Percentiles rank a stretch among this genome's conserved stretches.
Evolutionary conservation across 2,797 vertebrate species (phyloP).

Genomic region (Botia almorhae): DNA sequence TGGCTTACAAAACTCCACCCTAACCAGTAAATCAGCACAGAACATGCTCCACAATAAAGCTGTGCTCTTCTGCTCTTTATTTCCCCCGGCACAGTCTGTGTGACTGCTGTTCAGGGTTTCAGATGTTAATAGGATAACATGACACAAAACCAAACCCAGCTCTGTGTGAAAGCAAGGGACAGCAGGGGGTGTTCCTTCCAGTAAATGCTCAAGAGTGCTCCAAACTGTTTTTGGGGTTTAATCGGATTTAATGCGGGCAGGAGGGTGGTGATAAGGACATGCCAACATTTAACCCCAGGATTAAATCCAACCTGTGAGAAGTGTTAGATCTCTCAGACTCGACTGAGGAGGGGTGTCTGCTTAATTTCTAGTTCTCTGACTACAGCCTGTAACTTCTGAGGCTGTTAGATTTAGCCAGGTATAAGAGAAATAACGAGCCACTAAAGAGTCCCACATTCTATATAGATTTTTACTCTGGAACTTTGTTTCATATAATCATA

Average conservation of each 20-base stretch:
- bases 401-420: conserved; percentile 48
- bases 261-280: conserved; percentile 37
- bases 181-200: conserved; percentile 39
- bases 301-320: conserved; percentile 10
- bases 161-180: conserved; percentile 41
- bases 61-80: background rate
- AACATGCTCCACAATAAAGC: conserved; percentile 9
- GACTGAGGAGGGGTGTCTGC: background rate
- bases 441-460: conserved; percentile 4
- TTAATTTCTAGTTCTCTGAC: conserved; percentile 35
- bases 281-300: conserved; percentile 23
- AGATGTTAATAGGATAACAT: conserved; percentile 47
- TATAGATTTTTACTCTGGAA: no score
- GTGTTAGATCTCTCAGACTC: background rate
- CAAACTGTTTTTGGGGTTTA: conserved; percentile 39
- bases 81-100: background rate
- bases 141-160: conserved; percentile 37
- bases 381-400: conserved; percentile 8
- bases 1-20: conserved; percentile 12
- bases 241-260: conserved; percentile 56
- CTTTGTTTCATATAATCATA: no score
- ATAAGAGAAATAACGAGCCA: conserved; percentile 9
- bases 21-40: background rate
- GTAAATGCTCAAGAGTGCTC: conserved; percentile 39
- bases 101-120: conserved; percentile 14